phyloP scores from a whole-genome alignment of 1,140 invertebrate genomes.

The Spodoptera frugiperda region DNA sequence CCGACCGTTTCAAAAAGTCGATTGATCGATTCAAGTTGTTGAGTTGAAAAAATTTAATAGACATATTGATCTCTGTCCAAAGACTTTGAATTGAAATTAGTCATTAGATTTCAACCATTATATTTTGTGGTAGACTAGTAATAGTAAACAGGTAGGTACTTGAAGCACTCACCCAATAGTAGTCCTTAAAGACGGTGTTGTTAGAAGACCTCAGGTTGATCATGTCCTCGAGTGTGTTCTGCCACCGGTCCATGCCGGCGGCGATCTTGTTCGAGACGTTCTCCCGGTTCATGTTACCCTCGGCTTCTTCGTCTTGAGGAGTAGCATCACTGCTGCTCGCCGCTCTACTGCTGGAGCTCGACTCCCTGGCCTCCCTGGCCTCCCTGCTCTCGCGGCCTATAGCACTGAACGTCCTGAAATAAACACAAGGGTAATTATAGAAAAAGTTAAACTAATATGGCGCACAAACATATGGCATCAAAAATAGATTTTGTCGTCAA shows the following conservation, averaged over 20 bases:
- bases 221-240: conserved; percentile 82
- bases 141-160: too few species aligned
- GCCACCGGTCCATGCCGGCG: conserved; percentile 83
- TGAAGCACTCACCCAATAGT: conserved; percentile 83
- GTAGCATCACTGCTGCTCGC: conserved; percentile 61
- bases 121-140: too few species aligned
- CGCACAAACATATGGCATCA: background rate
- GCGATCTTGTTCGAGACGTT: conserved; percentile 77
- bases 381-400: conserved; percentile 36
- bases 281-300: conserved; percentile 73
- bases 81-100: too few species aligned
- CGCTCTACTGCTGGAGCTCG: conserved; percentile 53
- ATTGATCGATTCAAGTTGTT: too few species aligned
- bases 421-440: background rate
- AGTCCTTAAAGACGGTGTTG: conserved; percentile 79
- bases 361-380: conserved; percentile 8
- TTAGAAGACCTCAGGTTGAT: conserved; percentile 77
- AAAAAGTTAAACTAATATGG: background rate
- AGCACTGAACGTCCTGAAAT: conserved; percentile 71
- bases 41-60: too few species aligned
- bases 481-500: background rate
- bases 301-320: conserved; percentile 55
- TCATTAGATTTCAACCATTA: too few species aligned
- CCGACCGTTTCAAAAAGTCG: too few species aligned
- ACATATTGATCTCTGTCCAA: too few species aligned